A percentile compares a stretch with the other conserved stretches of the same genome.
phyloP scores from a whole-genome alignment of 1,140 invertebrate species.

The Anoplolepis gracilipes region DNA sequence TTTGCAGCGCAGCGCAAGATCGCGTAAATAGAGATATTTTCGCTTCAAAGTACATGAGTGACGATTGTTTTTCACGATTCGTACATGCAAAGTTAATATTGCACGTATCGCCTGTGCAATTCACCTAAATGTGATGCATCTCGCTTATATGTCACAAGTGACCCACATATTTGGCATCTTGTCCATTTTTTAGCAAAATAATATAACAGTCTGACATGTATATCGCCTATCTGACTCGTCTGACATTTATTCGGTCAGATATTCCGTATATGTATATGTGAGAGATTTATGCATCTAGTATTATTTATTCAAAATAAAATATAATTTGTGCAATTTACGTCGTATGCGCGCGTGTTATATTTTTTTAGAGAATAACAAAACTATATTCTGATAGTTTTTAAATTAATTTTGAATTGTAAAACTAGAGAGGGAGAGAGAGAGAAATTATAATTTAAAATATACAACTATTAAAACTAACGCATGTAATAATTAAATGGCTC shows the following conservation, averaged over 20 bases:
- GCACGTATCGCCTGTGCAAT: background rate
- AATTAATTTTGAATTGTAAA: background rate
- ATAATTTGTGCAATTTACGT: constrained; percentile 5
- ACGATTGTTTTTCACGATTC: background rate
- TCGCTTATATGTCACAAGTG: background rate
- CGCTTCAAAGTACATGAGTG: background rate
- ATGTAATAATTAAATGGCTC: background rate
- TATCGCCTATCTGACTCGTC: background rate
- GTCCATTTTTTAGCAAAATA: constrained; percentile 22
- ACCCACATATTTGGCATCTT: constrained; percentile 10
- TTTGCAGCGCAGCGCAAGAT: constrained; percentile 11
- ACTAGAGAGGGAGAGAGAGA: too few species aligned
- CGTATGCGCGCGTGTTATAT: background rate
- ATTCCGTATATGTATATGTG: background rate
- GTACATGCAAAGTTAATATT: constrained; percentile 22
- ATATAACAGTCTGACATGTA: constrained; percentile 18
- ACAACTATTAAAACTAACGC: background rate
- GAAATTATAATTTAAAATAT: too few species aligned
- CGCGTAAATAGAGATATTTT: constrained; percentile 8
- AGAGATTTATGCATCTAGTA: background rate
- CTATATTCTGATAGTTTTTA: background rate
- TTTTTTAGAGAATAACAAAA: background rate
- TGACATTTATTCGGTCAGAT: constrained; percentile 23
- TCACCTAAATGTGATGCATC: background rate
- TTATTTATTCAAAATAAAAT: constrained; percentile 16